Percentiles rank a stretch among this genome's conserved stretches.
Evolutionary conservation across 2,797 vertebrate species (phyloP).

Genomic region (Artibeus lituratus): DNA sequence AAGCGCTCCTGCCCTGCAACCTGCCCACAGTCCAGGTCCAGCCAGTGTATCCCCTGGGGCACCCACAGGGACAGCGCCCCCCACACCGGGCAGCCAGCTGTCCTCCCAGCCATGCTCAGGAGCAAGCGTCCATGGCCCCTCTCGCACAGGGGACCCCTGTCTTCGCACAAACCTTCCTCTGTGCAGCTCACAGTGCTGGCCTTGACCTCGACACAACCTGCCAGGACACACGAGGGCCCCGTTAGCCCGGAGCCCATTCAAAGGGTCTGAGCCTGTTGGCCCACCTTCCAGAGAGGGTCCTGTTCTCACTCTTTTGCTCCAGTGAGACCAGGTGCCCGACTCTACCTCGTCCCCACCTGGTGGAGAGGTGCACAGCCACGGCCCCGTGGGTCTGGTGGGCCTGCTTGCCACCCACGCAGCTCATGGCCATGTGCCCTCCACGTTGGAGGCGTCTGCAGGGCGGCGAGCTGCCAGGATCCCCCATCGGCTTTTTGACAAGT

Average conservation of each 20-base stretch:
- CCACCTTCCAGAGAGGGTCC: not conserved
- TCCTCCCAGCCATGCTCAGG: not conserved
- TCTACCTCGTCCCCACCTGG: not conserved
- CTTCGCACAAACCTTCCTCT: not conserved
- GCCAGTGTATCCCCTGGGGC: too few species aligned
- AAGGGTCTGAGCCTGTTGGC: not conserved
- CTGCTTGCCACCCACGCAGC: fast-evolving
- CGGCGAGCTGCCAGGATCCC: fast-evolving
- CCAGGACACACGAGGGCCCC: not conserved
- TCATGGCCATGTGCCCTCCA: too few species aligned
- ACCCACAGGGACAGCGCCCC: too few species aligned
- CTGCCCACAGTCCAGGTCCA: too few species aligned
- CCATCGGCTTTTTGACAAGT: fast-evolving
- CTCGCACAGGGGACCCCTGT: not conserved
- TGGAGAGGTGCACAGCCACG: fast-evolving
- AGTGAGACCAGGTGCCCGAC: not conserved
- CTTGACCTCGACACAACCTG: not conserved
- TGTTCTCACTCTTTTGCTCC: not conserved
- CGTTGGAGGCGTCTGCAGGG: fast-evolving
- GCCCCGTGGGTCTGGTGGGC: not conserved
- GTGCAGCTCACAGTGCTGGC: not conserved
- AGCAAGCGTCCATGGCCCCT: fast-evolving
- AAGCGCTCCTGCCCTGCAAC: too few species aligned
- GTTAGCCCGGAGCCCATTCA: not conserved
- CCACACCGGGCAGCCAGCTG: not conserved